phyloP scores from a whole-genome alignment of 2,797 vertebrate species.

The Acanthornis magna region DNA sequence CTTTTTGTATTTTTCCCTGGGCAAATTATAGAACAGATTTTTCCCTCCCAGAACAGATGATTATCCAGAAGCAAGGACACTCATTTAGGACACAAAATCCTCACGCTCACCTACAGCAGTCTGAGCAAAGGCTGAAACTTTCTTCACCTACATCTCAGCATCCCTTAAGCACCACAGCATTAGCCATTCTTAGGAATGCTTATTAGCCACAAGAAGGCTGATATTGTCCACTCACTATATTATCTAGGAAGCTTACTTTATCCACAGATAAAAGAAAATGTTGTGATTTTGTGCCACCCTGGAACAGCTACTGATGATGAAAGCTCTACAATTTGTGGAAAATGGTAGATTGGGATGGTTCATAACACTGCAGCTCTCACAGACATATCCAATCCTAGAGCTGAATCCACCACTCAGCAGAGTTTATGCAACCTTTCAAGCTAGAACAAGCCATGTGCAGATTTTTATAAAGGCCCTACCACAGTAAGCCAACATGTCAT shows the following conservation, averaged over 20 bases:
- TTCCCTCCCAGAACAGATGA: neutral
- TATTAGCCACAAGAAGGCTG: neutral
- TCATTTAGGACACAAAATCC: neutral
- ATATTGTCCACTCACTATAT: neutral
- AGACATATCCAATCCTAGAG: neutral
- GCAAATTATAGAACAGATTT: neutral
- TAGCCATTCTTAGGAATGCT: neutral
- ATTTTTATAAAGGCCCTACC: neutral
- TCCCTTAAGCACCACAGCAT: neutral
- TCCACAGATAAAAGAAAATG: neutral
- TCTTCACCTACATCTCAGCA: neutral
- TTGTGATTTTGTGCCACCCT: neutral
- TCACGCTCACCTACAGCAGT: neutral
- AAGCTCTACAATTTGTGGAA: neutral
- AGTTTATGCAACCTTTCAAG: neutral
- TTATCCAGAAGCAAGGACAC: neutral
- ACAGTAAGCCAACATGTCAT: neutral
- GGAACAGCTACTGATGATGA: neutral
- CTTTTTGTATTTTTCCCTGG: neutral
- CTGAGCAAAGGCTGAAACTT: neutral
- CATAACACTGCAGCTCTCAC: neutral
- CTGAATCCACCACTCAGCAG: accelerated
- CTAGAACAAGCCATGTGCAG: neutral
- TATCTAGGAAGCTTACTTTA: neutral
- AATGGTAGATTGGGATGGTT: neutral